Percentiles rank a stretch among this genome's conserved stretches.
These are phyloP conservation scores for Polymixis flavicincta DNA, from an alignment of 2,888 invertebrate genomes.

Conservation along the genomic window DNA sequence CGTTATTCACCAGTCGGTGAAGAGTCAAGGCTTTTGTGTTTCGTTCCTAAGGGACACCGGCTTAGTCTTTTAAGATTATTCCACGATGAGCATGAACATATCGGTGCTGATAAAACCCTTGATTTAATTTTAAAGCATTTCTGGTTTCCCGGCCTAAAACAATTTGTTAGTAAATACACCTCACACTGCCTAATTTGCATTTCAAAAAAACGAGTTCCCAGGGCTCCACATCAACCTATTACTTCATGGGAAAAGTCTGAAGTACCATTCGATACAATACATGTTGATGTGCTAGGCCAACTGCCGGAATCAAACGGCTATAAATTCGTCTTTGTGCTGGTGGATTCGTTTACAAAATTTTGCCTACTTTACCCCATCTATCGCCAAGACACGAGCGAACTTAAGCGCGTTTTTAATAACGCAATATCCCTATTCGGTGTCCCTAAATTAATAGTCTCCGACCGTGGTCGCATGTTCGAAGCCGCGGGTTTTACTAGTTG, in stretches of 20 bases:
- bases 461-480: slow-evolving; percentile 11
- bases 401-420: neutral
- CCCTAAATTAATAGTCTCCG: neutral
- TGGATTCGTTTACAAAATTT: slow-evolving; percentile 8
- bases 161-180: neutral
- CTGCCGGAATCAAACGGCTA: neutral
- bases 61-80: slow-evolving; percentile 44
- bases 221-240: neutral
- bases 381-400: neutral
- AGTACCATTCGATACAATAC: neutral
- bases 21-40: slow-evolving; percentile 25
- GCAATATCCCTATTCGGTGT: neutral
- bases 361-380: neutral
- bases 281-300: neutral
- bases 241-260: neutral
- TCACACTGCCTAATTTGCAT: neutral
- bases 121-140: neutral
- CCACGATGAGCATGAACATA: slow-evolving; percentile 53
- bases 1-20: neutral
- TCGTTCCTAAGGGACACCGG: slow-evolving; percentile 41
- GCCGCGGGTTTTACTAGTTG: neutral
- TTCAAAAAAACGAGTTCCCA: neutral
- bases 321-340: neutral
- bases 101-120: neutral
- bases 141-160: neutral